A percentile compares a stretch with the other conserved stretches of the same genome.
Evolutionary conservation across 2,113 vertebrate species (phyloP).

Genomic region (Pleuronectes platessa): DNA sequence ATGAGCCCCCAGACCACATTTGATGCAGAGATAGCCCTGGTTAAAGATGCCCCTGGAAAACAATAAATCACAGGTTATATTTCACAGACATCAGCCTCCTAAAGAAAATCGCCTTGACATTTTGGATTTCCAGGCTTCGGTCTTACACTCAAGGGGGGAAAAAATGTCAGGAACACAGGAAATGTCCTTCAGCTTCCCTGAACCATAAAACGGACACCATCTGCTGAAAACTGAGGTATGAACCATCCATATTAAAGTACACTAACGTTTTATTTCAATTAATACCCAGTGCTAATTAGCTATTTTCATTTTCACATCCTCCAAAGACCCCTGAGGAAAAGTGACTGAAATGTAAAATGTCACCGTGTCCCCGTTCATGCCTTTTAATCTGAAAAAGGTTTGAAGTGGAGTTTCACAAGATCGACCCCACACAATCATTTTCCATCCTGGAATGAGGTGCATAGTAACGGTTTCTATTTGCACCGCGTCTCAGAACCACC

Average conservation of each 20-base stretch:
- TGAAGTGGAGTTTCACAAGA: conserved; percentile 24
- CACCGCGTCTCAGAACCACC: background rate
- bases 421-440: background rate
- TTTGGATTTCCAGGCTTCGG: conserved; percentile 42
- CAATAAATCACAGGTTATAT: conserved; percentile 62
- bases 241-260: background rate
- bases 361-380: conserved; percentile 12
- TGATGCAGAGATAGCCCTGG: conserved; percentile 94
- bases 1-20: conserved; percentile 91
- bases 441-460: background rate
- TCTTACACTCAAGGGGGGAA: conserved; percentile 33
- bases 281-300: background rate
- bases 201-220: conserved; percentile 12
- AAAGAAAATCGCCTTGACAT: conserved; percentile 53
- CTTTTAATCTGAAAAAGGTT: conserved; percentile 15
- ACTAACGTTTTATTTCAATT: conserved; percentile 16
- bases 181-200: conserved; percentile 44
- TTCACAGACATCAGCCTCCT: conserved; percentile 23
- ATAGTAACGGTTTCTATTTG: conserved; percentile 5
- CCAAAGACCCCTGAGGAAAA: conserved; percentile 2
- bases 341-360: conserved; percentile 21
- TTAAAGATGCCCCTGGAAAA: conserved; percentile 93
- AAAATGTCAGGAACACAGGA: conserved; percentile 20
- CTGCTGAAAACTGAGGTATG: background rate
- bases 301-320: conserved; percentile 4